Percentiles rank a stretch among this genome's conserved stretches.
Conservation (phyloP, 2,113 vertebrate genomes). For the Harpagus bidentatus region DNA sequence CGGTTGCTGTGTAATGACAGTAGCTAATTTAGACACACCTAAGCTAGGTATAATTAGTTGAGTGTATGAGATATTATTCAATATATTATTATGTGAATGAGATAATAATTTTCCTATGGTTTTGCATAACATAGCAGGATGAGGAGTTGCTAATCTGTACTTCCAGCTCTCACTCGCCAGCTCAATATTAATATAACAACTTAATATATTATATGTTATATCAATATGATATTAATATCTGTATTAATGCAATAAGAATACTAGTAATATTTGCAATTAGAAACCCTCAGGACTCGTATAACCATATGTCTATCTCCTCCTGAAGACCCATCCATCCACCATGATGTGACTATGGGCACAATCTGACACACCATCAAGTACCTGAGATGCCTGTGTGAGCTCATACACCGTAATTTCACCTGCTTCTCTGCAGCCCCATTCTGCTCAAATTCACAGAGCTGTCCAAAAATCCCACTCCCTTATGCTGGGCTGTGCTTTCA, state of each 20-base stretch:
- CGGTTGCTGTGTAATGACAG: not conserved
- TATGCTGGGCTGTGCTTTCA: not conserved
- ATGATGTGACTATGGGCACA: fast-evolving
- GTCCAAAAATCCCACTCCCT: not conserved
- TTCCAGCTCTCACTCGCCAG: not conserved
- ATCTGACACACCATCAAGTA: not conserved
- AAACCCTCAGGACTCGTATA: not conserved
- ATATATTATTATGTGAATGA: constrained; percentile 10
- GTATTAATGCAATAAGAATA: not conserved
- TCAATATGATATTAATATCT: not conserved
- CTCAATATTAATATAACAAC: not conserved
- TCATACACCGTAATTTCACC: not conserved
- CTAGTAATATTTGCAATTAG: not conserved
- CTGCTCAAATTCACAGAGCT: not conserved
- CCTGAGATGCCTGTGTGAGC: not conserved
- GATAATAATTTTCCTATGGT: not conserved
- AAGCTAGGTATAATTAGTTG: not conserved
- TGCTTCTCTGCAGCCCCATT: not conserved
- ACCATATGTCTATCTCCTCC: not conserved
- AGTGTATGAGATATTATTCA: not conserved
- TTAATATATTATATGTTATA: not conserved
- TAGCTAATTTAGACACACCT: constrained; percentile 6
- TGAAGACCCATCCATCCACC: not conserved
- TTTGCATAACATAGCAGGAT: not conserved
- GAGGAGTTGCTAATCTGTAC: not conserved